Percentiles rank a stretch among this genome's conserved stretches.
Evolutionary conservation across 2,888 invertebrate species (phyloP).

Genomic region (Mystacides longicornis): DNA sequence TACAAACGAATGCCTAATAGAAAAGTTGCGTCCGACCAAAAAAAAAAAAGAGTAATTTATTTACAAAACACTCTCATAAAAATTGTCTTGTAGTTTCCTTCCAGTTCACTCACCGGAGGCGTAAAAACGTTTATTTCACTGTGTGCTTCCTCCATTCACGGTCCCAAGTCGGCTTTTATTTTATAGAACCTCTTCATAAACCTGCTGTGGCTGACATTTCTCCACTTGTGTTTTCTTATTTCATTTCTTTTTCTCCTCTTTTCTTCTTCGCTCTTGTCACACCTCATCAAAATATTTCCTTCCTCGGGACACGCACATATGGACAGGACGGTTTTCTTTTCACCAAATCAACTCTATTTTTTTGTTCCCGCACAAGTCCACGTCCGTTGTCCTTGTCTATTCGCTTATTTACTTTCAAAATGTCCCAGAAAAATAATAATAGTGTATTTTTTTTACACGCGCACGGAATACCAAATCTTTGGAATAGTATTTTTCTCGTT

Average conservation of each 20-base stretch:
- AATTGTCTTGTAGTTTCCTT: neutral
- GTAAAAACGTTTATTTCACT: slow-evolving; percentile 16
- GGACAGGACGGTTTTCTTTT: slow-evolving; percentile 8
- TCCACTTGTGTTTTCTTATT: slow-evolving; percentile 7
- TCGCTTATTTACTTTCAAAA: no score
- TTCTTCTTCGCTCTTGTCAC: slow-evolving; percentile 1
- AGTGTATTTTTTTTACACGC: no score
- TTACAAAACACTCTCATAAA: neutral
- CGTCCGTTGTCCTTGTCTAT: no score
- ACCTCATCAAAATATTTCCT: slow-evolving; percentile 20
- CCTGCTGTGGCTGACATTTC: slow-evolving; percentile 22
- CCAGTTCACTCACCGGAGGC: neutral
- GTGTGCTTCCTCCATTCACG: slow-evolving; percentile 8
- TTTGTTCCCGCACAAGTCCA: no score
- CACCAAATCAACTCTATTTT: neutral
- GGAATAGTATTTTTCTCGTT: no score
- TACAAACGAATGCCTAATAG: neutral
- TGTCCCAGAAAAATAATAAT: no score
- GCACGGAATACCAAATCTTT: no score
- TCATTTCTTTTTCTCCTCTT: neutral
- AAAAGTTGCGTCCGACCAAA: neutral
- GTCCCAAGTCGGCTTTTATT: slow-evolving; percentile 23
- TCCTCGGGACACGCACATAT: slow-evolving; percentile 5
- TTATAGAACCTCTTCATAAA: slow-evolving; percentile 23
- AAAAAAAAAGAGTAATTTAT: neutral